Conservation (phyloP, 2,888 invertebrate species). For the Latrodectus elegans region DNA sequence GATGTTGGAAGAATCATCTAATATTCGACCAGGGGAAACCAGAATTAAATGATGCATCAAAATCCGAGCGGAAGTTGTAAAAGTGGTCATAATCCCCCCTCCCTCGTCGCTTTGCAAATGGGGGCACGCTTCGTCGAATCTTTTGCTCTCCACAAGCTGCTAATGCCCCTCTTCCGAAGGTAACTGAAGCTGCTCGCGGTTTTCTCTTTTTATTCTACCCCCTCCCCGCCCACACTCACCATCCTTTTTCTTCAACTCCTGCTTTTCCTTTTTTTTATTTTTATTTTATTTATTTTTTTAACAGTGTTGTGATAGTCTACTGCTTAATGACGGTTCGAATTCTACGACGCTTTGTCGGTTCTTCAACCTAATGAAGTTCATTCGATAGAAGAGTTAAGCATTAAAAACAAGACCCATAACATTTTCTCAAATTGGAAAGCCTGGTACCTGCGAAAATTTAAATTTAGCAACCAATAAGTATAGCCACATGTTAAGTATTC, state of each 20-base stretch:
- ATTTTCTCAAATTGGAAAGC: too few species aligned
- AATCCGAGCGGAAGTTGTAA: conserved; percentile 68
- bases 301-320: too few species aligned
- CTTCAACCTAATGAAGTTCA: too few species aligned
- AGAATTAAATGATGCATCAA: conserved; percentile 58
- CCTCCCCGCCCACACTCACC: background rate
- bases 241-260: background rate
- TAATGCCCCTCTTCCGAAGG: background rate
- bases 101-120: conserved; percentile 57
- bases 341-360: too few species aligned
- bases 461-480: too few species aligned
- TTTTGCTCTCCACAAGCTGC: conserved; percentile 6
- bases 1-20: conserved; percentile 57
- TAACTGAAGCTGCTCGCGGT: conserved; percentile 17
- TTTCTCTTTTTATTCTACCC: background rate
- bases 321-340: too few species aligned
- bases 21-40: conserved; percentile 20
- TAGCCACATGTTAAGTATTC: too few species aligned
- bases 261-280: too few species aligned
- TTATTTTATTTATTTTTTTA: too few species aligned
- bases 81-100: conserved; percentile 64
- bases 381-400: too few species aligned
- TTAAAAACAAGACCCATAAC: too few species aligned
- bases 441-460: too few species aligned
- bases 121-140: conserved; percentile 54